Conservation (phyloP, 2,797 vertebrate species). For the Clarias fuscus region DNA sequence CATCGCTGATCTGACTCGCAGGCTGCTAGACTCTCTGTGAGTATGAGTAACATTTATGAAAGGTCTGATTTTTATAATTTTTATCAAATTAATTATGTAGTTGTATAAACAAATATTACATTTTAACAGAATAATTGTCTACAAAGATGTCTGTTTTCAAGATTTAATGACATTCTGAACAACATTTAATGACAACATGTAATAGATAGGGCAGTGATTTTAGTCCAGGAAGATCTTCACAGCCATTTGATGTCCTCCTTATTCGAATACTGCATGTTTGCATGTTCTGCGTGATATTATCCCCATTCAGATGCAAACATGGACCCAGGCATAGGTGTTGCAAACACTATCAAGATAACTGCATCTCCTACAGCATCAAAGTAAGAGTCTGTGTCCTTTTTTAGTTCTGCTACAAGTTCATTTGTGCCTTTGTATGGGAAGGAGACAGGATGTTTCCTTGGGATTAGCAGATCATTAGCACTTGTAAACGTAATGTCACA, state of each 20-base stretch:
- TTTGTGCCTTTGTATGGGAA: slow-evolving; percentile 1
- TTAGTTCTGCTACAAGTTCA: background rate
- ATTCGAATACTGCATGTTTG: background rate
- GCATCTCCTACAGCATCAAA: slow-evolving; percentile 96
- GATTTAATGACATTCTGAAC: background rate
- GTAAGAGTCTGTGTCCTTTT: slow-evolving; percentile 71
- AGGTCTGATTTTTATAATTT: background rate
- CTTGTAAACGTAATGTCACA: background rate
- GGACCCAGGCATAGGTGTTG: slow-evolving; percentile 98
- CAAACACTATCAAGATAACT: slow-evolving; percentile 97
- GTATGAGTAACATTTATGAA: slow-evolving; percentile 47
- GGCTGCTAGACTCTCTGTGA: slow-evolving; percentile 88
- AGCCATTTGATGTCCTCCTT: background rate
- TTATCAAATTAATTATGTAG: too few relatives aligned
- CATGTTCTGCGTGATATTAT: slow-evolving; percentile 31
- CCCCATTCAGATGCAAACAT: slow-evolving; percentile 86
- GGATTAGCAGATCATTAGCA: background rate
- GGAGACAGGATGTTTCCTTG: background rate
- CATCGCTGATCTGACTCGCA: slow-evolving; percentile 75
- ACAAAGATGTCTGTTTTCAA: background rate
- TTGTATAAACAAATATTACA: too few relatives aligned
- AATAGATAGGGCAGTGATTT: background rate
- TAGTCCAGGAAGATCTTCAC: background rate
- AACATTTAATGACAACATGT: too few relatives aligned
- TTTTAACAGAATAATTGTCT: background rate